These are phyloP conservation scores for Gymnorhina tibicen DNA, from an alignment of 2,113 vertebrate species.

Conservation along the genomic window DNA sequence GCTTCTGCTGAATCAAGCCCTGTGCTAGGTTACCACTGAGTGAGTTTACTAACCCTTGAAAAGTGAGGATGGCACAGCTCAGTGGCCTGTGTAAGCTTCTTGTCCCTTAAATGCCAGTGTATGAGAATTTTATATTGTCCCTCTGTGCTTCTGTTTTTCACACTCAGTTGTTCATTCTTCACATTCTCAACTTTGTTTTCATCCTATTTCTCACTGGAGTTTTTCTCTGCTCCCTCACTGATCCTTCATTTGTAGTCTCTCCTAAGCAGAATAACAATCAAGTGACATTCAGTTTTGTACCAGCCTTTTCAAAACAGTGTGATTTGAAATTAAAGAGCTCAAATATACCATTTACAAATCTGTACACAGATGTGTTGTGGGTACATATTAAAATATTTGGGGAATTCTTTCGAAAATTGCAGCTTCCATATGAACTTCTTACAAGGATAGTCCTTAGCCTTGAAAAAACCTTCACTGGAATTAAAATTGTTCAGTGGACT, in stretches of 20 bases:
- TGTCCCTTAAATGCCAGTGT: background rate
- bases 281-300: background rate
- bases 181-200: background rate
- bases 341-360: background rate
- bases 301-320: background rate
- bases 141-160: background rate
- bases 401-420: background rate
- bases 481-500: background rate
- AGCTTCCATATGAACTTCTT: background rate
- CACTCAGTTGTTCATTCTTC: background rate
- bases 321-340: background rate
- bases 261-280: conserved; percentile 2
- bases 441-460: background rate
- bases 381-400: background rate
- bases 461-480: background rate
- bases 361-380: background rate
- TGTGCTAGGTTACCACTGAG: background rate
- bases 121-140: background rate
- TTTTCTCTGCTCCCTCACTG: background rate
- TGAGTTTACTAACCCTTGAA: background rate
- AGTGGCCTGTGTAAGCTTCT: background rate
- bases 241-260: background rate
- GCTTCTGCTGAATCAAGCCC: background rate
- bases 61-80: background rate
- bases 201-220: background rate